Percentiles rank a stretch among this genome's conserved stretches.
Evolutionary conservation across 2,888 invertebrate species (phyloP).

Genomic region (Hylaea fasciaria): DNA sequence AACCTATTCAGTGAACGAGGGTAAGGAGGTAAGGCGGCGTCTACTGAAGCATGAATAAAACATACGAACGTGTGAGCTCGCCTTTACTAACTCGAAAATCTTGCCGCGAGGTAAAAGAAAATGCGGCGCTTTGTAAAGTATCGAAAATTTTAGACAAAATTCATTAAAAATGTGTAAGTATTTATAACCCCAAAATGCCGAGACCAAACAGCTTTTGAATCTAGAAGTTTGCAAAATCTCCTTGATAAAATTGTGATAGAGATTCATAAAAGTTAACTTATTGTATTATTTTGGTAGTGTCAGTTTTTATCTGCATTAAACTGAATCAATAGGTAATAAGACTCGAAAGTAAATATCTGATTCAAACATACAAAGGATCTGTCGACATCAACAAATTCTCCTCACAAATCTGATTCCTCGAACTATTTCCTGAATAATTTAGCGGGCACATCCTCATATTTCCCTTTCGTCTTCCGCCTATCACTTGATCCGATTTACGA

Average conservation of each 20-base stretch:
- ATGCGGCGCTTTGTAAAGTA: not conserved
- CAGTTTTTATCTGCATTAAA: too few relatives aligned
- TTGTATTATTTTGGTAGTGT: too few relatives aligned
- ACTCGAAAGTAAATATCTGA: too few relatives aligned
- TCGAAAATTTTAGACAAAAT: too few relatives aligned
- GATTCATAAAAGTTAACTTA: too few relatives aligned
- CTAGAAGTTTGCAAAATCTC: too few relatives aligned
- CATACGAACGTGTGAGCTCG: conserved; percentile 60
- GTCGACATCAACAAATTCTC: conserved; percentile 8
- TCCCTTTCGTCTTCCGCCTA: conserved; percentile 31
- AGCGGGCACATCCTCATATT: conserved; percentile 35
- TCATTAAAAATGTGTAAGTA: too few relatives aligned
- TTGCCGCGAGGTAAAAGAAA: conserved; percentile 40
- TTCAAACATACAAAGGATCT: not conserved
- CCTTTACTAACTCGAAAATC: conserved; percentile 50
- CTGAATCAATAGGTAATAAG: too few relatives aligned
- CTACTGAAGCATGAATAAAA: conserved; percentile 67
- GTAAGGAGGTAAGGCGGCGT: conserved; percentile 56
- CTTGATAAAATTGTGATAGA: too few relatives aligned
- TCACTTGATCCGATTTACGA: conserved; percentile 41
- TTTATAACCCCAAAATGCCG: too few relatives aligned
- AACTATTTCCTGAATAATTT: conserved; percentile 38
- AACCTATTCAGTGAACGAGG: conserved; percentile 57
- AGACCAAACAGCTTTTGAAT: too few relatives aligned
- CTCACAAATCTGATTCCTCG: conserved; percentile 10